These are phyloP conservation scores for Limenitis camilla DNA, from an alignment of 2,888 invertebrate species.

Conservation along the genomic window DNA sequence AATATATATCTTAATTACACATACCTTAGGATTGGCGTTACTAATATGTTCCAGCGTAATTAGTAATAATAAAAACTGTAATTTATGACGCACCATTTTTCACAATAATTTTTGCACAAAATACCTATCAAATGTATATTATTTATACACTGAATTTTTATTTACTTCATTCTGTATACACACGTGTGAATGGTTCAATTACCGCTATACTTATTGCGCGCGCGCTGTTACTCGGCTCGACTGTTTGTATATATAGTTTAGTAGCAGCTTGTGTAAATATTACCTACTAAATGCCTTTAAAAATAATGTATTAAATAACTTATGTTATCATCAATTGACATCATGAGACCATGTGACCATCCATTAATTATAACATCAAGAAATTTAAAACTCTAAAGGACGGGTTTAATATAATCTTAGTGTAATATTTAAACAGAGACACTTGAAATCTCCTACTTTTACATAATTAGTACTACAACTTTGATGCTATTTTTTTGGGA, in stretches of 20 bases:
- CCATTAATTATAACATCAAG: too few relatives aligned
- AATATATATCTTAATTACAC: too few relatives aligned
- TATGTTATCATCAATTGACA: too few relatives aligned
- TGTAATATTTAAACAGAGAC: too few relatives aligned
- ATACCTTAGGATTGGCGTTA: slow-evolving; percentile 17
- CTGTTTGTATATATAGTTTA: slow-evolving; percentile 5
- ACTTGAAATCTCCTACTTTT: too few relatives aligned
- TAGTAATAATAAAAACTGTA: slow-evolving; percentile 27
- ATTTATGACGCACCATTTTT: slow-evolving; percentile 27
- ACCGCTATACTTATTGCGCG: slow-evolving; percentile 4
- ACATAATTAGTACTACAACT: too few relatives aligned
- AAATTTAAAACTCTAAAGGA: too few relatives aligned
- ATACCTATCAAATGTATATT: not conserved
- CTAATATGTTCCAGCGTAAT: slow-evolving; percentile 8
- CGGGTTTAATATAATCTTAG: too few relatives aligned
- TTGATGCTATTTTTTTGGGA: too few relatives aligned
- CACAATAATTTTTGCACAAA: not conserved
- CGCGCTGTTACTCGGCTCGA: slow-evolving; percentile 1
- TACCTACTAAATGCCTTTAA: slow-evolving; percentile 11
- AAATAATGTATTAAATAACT: too few relatives aligned
- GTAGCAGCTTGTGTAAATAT: slow-evolving; percentile 6
- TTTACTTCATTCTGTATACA: slow-evolving; percentile 13
- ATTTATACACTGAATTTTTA: slow-evolving; percentile 4
- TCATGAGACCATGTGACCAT: too few relatives aligned
- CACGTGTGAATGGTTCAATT: slow-evolving; percentile 20